phyloP scores from a whole-genome alignment of 2,888 invertebrate genomes.

The Synergus umbraculus region DNA sequence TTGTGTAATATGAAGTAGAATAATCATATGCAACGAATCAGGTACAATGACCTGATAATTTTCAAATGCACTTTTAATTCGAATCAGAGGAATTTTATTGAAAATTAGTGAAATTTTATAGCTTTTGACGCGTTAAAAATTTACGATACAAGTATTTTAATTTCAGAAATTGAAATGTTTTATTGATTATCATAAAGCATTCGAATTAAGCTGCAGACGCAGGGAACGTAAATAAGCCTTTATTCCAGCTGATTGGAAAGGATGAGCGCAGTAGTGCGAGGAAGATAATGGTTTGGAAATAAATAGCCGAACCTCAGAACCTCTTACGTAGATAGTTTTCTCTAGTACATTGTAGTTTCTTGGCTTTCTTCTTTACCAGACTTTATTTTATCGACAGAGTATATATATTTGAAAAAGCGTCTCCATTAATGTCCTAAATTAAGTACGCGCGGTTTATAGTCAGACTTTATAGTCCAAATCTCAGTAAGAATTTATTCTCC shows the following conservation, averaged over 20 bases:
- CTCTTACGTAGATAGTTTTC: slow-evolving; percentile 12
- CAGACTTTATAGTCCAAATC: neutral
- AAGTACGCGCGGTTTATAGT: neutral
- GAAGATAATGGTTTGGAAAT: neutral
- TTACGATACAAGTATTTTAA: neutral
- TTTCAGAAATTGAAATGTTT: neutral
- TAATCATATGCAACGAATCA: neutral
- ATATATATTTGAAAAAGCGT: neutral
- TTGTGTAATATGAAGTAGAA: neutral
- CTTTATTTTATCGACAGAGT: neutral
- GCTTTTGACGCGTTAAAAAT: no score
- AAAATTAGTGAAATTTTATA: no score
- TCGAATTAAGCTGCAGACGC: neutral
- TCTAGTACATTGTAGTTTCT: neutral
- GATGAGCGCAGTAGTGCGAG: slow-evolving; percentile 7
- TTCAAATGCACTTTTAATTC: no score
- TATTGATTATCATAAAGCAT: neutral
- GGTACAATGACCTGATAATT: neutral
- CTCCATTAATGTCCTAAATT: neutral
- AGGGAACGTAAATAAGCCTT: neutral
- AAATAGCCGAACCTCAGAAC: neutral
- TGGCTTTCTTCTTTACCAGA: neutral
- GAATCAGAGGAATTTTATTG: no score
- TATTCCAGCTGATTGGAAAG: slow-evolving; percentile 3
- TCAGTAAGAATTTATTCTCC: slow-evolving; percentile 2